Evolutionary conservation across 2,113 vertebrate species (phyloP).

Genomic region (Bufo gargarizans): DNA sequence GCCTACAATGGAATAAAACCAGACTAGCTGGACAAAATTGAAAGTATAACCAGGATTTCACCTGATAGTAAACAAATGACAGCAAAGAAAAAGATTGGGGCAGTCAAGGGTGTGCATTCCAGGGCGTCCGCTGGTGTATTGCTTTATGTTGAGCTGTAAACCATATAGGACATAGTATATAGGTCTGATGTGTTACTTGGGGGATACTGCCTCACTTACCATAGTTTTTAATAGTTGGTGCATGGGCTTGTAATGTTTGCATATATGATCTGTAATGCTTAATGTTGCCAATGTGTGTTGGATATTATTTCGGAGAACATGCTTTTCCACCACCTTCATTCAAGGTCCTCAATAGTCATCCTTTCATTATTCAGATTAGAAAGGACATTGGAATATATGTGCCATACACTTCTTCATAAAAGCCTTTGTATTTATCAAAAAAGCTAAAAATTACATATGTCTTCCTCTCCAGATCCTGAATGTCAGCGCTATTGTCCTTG

Average conservation of each 20-base stretch:
- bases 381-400: neutral
- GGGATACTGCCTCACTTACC: neutral
- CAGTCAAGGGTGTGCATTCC: too few species aligned
- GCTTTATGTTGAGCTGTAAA: neutral
- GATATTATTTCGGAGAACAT: neutral
- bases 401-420: neutral
- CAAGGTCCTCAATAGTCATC: too few species aligned
- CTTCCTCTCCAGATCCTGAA: conserved; percentile 78
- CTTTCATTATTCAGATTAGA: too few species aligned
- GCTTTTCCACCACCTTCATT: neutral
- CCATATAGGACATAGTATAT: neutral
- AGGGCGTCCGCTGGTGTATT: too few species aligned
- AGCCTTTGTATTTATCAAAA: neutral
- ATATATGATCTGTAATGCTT: neutral
- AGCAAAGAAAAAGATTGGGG: too few species aligned
- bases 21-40: too few species aligned
- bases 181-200: neutral
- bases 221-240: neutral
- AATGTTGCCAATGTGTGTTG: neutral
- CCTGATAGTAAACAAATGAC: too few species aligned
- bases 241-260: conserved; percentile 16
- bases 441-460: neutral
- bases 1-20: too few species aligned
- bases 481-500: conserved; percentile 91
- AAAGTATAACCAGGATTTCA: too few species aligned